These are phyloP conservation scores for Actinostola sp. DNA, from an alignment of 92 coral and sea anemone genomes.

Conservation along the genomic window DNA sequence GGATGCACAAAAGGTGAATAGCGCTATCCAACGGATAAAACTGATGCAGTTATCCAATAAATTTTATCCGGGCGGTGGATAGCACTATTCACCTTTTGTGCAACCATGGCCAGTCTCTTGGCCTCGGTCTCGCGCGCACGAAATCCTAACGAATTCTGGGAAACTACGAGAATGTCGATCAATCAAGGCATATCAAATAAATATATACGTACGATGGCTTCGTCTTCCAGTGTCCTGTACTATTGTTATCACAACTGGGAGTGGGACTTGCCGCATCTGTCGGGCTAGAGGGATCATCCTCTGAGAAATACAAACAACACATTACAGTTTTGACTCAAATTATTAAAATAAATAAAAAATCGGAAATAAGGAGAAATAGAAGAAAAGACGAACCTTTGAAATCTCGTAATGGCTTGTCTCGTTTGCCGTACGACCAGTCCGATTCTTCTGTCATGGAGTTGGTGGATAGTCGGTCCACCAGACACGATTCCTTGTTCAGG, in stretches of 20 bases:
- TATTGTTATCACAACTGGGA: constrained; percentile 73
- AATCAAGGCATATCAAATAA: neutral
- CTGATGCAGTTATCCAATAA: too few relatives aligned
- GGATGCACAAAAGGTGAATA: too few relatives aligned
- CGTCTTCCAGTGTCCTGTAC: constrained; percentile 72
- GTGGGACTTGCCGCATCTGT: constrained; percentile 75
- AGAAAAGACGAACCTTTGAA: constrained; percentile 7
- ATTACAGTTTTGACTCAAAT: neutral
- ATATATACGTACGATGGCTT: constrained; percentile 54
- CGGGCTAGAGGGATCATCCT: constrained; percentile 49
- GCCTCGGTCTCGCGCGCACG: too few relatives aligned
- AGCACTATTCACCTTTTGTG: too few relatives aligned
- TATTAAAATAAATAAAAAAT: too few relatives aligned
- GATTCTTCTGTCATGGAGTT: constrained; percentile 99
- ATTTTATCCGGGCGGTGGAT: too few relatives aligned
- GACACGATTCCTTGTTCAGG: constrained; percentile 96
- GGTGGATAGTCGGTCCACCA: constrained; percentile 93
- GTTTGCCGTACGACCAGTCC: constrained; percentile 94
- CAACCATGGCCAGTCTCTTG: too few relatives aligned
- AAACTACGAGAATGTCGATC: neutral
- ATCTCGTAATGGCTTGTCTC: constrained; percentile 51
- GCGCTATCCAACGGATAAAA: too few relatives aligned
- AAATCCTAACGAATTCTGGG: neutral
- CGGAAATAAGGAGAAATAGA: too few relatives aligned
- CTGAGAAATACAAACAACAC: constrained; percentile 5